Evolutionary conservation across 2,797 vertebrate genomes (phyloP).

Genomic region (Typhlichthys subterraneus): DNA sequence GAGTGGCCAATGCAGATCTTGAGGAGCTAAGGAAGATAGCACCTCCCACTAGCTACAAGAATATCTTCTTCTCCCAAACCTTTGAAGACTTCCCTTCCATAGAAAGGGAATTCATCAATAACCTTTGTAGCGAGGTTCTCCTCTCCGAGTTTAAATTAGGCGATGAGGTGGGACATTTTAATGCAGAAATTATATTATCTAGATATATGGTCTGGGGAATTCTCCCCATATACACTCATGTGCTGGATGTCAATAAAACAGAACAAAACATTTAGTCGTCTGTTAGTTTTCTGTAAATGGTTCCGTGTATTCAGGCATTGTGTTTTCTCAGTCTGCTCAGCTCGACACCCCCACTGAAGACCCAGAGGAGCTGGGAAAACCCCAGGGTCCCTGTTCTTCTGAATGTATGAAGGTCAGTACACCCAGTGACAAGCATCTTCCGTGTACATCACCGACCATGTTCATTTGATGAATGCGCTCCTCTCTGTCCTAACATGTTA

Average conservation of each 20-base stretch:
- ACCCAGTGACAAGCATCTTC: neutral
- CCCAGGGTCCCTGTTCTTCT: conserved; percentile 74
- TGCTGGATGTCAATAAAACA: no score
- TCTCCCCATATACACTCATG: no score
- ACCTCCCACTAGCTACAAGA: conserved; percentile 79
- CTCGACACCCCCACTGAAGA: conserved; percentile 74
- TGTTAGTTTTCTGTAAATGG: neutral
- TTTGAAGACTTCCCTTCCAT: conserved; percentile 85
- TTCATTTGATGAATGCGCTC: neutral
- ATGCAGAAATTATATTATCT: neutral
- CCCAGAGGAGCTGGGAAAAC: conserved; percentile 66
- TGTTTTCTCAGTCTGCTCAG: conserved; percentile 61
- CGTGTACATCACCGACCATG: neutral
- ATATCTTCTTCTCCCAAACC: conserved; percentile 82
- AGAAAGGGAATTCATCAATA: conserved; percentile 82
- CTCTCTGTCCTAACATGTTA: neutral
- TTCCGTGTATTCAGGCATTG: neutral
- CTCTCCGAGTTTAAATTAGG: conserved; percentile 61
- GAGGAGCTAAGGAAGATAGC: conserved; percentile 80
- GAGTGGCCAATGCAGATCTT: conserved; percentile 81
- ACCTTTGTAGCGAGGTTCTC: conserved; percentile 78
- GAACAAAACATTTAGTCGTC: neutral
- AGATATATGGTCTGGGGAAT: no score
- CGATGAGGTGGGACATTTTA: conserved; percentile 65
- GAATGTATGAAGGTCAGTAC: conserved; percentile 76